Evolutionary conservation across 2,888 invertebrate species (phyloP), one percentile per base, ranked within the genome.

Genomic region (Dryococelus australis): DNA sequence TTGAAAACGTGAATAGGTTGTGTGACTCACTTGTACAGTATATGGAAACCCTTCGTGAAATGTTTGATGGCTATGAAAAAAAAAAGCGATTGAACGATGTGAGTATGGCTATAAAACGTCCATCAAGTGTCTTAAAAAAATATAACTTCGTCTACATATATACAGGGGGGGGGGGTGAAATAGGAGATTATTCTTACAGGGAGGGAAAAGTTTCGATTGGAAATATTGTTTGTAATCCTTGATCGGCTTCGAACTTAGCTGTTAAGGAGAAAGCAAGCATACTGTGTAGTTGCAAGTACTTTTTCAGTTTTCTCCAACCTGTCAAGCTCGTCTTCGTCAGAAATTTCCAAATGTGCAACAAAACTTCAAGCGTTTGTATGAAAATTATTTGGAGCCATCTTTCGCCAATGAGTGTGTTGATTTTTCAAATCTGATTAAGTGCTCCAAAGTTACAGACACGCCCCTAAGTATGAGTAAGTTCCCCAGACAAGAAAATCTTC

Each of bases 341-440:
- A 43, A 43, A 85, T 85, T 85, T 85, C 20, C 26, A 43, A 85
- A 43, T 20, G 79, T 79, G 47, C 43, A 43, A 2, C 47, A 43
- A 85, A 85, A 47, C 28, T 9, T 43, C 12, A 24, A 79, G 79
- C 43, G 43, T 6, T 43, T n/a, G 26, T 43, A 43, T 43, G 43
- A 85, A 85, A 85, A 9, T 35, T 28, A 85, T 85, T 85, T 85
- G n/a, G 43, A 85, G 43, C 85, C 85, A 85, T 43, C 43, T 24
- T 85, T 85, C 1, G 6, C 47, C 28, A 85, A 43, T 26, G 26
- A 85, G 26, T 85, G 85, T 26, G n/a, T n/a, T n/a, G n/a, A n/a
- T n/a, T n/a, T n/a, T n/a, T n/a, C n/a, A n/a, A n/a, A n/a, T n/a
- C n/a, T n/a, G n/a, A n/a, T 84, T 27, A 85, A n/a, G n/a, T n/a